Evolutionary conservation across 35 echinoderm and acorn worm species (phyloP), one percentile per base, ranked within the genome.

Genomic region (Heliocidaris erythrogramma): DNA sequence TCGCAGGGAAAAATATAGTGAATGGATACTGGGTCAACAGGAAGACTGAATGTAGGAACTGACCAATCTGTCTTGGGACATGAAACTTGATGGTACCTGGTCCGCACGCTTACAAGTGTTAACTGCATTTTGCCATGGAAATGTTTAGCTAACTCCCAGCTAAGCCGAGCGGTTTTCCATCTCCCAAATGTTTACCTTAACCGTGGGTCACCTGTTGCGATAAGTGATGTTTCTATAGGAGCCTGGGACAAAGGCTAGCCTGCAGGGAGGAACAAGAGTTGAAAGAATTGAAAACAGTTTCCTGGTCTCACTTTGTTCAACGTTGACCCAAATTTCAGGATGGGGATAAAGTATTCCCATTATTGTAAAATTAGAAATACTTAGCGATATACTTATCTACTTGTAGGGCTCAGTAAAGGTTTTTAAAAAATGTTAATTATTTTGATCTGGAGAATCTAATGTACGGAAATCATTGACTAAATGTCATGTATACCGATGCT

Each of bases 101-200:
- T 29, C 21, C 65, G 7, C 65, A 78, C 65, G 27, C 65, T 18
- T 78, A n/a, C 65, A 27, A 5, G 65, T n/a, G 27, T 78, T 78
- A 78, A 78, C 18, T 78, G 65, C 65, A 78, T 78, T 78, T 42
- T 78, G 18, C 65, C 65, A 78, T 78, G 27, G 65, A 78, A 78
- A 78, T 78, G 8, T 78, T 78, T n/a, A 27, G 65, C 65, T 78
- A 78, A 78, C 65, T 27, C 65, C 65, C 65, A 78, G 65, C 65
- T 78, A 78, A 78, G 65, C 65, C 27, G 65, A 21, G 65, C n/a
- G 65, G 65, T 78, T 78, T 78, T 78, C 27, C 65, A 78, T 7
- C 65, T 78, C 65, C 65, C 65, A 78, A 78, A 78, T 78, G 65
- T 78, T 78, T 78, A 78, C 65, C 65, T 78, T 78, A 5, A n/a